Evolutionary conservation across 2,888 invertebrate genomes (phyloP), one percentile per base, ranked within the genome.

Genomic region (Drosophila multiciliata): DNA sequence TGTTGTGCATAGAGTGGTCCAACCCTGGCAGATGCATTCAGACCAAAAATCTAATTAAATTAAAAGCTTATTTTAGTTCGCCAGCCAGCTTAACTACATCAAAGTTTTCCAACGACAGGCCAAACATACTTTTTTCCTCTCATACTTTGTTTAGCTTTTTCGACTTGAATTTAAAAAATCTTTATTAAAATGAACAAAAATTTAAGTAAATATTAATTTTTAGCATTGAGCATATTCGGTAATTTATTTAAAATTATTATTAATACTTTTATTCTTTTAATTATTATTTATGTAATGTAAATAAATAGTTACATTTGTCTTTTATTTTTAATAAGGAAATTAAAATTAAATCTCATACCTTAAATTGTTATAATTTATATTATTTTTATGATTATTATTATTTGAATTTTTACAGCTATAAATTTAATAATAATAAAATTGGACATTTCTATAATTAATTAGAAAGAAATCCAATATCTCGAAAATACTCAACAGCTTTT

Each of bases 11-110:
- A 55, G 49, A 11, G 26, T 40, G 15, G 55, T 5, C 12, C 20
- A 20, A 65, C 17, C 42, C 45, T 20, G 67, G 33, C 60, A 67
- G 80, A 82, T 87, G 89, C 84, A 85, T 85, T 89, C 80, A 75
- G 72, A 67, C 40, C 71, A 77, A 82, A 89, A 89, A 83, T 75
- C 89, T 85, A 89, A 85, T 85, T 85, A 87, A 87, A 87, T 85
- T 89, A 87, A 87, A 83, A 87, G 87, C 89, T 75, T 67, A 75
- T 75, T 87, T 80, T 67, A 66, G 62, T 32, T 59, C 5, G 26
- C 38, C 55, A 15, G 32, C 20, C 1, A 54, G 64, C 64, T 53
- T 66, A 61, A 20, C 77, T 63, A 40, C 78, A 67, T 32, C 48
- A 50, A 49, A 53, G 48, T 49, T 50, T 23, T 17, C 15, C 23